Base-by-base conservation (phyloP, 2,113 vertebrate genomes). In the Pampusana beccarii region DNA sequence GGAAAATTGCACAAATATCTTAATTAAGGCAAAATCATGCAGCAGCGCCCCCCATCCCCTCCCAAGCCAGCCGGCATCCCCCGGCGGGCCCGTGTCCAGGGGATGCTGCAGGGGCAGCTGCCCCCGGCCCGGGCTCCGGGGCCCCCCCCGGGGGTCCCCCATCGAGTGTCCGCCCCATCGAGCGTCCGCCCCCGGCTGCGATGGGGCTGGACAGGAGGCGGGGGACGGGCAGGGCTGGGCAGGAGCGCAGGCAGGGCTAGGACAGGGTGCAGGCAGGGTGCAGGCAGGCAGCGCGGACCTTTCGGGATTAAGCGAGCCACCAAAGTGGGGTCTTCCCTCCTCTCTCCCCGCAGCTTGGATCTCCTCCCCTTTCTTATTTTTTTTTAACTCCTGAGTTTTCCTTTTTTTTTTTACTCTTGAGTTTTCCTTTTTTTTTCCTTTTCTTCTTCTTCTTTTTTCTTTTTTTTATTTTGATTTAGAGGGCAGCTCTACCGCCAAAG, bases 1-100 rank as follows among this genome's bases (percentile, higher is more conserved):
- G 91, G 91, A 74, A 88, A 97, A 97, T 86, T 72, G 88, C 69
- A 95, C 80, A 95, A 96, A 93, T 93, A 93, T 88, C 95, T 97
- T 95, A 94, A 96, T 95, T 89, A 96, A 88, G 92, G 86, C 33
- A 89, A 94, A 95, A 95, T 89, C 23, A 9, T 21, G 28, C 50
- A 42, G 4, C 16, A 16, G 6, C 7, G 11, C 13, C 8, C 21
- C 13, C 15, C 26, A 2, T 2, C 5, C 4, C 34, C 20, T 16
- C 31, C 33, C 36, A 34, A 20, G 58, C 2, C 62, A 11, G 60
- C 11, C 6, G 3, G 7, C 44, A 5, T 1, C 12, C 5, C 57
- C 42, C 15, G 2, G 17, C 19, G 2, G 16, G 34, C 10, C 38
- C 25, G 5, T 20, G 57, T 92, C 34, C 64, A 14, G 4, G 62